Conservation (phyloP, 2,113 vertebrate species). For the Pseudorasbora parva region DNA sequence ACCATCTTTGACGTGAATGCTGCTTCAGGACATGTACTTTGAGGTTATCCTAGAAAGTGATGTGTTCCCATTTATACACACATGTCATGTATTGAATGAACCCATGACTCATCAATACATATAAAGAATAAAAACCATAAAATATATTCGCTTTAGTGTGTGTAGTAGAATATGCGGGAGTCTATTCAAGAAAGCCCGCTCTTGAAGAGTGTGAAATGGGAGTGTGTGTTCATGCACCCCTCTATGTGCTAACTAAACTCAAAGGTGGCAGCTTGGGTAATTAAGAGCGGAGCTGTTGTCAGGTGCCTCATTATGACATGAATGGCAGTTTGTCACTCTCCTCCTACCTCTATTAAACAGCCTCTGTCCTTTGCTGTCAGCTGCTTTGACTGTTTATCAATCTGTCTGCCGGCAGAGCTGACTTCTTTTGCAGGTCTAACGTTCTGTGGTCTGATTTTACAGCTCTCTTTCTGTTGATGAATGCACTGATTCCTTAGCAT, state of each 20-base stretch:
- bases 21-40: neutral
- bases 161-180: neutral
- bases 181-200: constrained; percentile 1
- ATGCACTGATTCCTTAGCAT: neutral
- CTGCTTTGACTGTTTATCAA: constrained; percentile 44
- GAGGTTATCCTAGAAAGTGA: neutral
- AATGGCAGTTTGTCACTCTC: constrained; percentile 55
- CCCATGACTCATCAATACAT: too few relatives aligned
- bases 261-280: constrained; percentile 62
- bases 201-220: constrained; percentile 23
- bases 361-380: constrained; percentile 47
- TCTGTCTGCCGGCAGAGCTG: constrained; percentile 20
- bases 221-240: constrained; percentile 34
- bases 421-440: neutral
- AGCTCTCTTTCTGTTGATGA: neutral
- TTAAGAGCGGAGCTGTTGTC: constrained; percentile 59
- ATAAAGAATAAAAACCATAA: too few relatives aligned
- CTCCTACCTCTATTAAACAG: constrained; percentile 50
- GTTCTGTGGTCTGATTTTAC: neutral
- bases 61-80: neutral
- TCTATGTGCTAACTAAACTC: constrained; percentile 53
- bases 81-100: neutral
- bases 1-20: neutral
- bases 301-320: constrained; percentile 56
- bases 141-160: neutral